These are phyloP conservation scores for Epinephelus fuscoguttatus DNA, from an alignment of 2,113 vertebrate genomes.

Conservation along the genomic window DNA sequence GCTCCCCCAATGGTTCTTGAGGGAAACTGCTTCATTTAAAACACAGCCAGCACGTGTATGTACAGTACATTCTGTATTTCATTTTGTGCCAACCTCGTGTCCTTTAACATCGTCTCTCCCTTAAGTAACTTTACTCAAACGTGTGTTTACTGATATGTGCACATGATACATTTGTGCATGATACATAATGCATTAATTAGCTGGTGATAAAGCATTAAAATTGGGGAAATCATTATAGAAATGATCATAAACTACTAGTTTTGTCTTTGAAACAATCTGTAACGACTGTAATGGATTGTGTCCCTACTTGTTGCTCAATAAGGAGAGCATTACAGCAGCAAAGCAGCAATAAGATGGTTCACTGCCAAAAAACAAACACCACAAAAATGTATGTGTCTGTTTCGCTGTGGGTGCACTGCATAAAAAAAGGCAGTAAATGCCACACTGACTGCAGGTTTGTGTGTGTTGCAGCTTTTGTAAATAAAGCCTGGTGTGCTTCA, in stretches of 20 bases:
- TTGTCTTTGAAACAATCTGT: background rate
- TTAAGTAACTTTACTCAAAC: background rate
- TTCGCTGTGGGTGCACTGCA: background rate
- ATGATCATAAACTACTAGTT: background rate
- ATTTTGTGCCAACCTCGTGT: no score
- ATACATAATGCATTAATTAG: background rate
- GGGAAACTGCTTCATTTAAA: slow-evolving; percentile 36
- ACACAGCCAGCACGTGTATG: background rate
- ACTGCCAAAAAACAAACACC: background rate
- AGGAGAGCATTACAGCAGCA: background rate
- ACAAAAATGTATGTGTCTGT: slow-evolving; percentile 1
- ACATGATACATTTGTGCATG: background rate
- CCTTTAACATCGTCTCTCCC: background rate
- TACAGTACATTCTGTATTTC: background rate
- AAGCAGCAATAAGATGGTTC: background rate
- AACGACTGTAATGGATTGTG: background rate
- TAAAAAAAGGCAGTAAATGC: slow-evolving; percentile 15
- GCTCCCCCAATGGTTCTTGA: slow-evolving; percentile 43
- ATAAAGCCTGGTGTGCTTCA: slow-evolving; percentile 26
- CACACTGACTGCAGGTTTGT: background rate
- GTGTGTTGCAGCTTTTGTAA: slow-evolving; percentile 32
- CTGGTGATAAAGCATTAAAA: background rate
- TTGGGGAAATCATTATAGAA: background rate
- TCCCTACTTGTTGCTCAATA: background rate
- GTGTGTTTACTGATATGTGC: background rate